phyloP scores from a whole-genome alignment of 1,140 invertebrate species.

The Drosophila ercepeae region DNA sequence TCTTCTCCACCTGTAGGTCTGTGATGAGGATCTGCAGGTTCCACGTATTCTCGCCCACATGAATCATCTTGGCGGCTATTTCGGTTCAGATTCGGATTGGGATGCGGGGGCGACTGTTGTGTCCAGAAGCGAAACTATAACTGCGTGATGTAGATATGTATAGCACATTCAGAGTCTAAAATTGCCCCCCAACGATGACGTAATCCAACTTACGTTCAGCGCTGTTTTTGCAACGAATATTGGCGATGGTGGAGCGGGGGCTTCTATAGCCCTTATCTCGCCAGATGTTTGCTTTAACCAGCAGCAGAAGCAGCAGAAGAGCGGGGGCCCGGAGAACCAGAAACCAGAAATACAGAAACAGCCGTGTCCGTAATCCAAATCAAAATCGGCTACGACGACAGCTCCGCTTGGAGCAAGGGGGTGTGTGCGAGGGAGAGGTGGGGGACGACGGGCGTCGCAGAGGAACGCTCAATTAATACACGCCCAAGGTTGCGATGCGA shows the following conservation, averaged over 20 bases:
- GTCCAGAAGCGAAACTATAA: constrained; percentile 39
- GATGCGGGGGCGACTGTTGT: constrained; percentile 22
- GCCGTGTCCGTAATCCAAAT: constrained; percentile 19
- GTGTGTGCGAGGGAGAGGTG: background rate
- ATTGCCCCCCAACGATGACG: constrained; percentile 66
- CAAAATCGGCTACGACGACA: constrained; percentile 28
- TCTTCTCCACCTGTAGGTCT: constrained; percentile 95
- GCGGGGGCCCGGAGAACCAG: constrained; percentile 11
- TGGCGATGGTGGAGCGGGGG: constrained; percentile 1
- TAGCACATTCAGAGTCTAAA: constrained; percentile 51
- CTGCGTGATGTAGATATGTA: constrained; percentile 24
- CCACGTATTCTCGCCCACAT: constrained; percentile 97
- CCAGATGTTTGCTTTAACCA: constrained; percentile 61
- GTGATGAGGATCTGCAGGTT: constrained; percentile 97
- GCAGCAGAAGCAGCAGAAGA: no score
- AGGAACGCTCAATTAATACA: constrained; percentile 43
- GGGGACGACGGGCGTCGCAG: constrained; percentile 16
- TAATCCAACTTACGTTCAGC: constrained; percentile 67
- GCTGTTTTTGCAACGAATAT: constrained; percentile 58
- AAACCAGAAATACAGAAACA: constrained; percentile 12
- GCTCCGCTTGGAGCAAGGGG: constrained; percentile 7
- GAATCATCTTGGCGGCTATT: constrained; percentile 73
- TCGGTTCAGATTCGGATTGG: background rate
- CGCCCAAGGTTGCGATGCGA: constrained; percentile 44
- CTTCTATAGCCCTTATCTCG: constrained; percentile 59